These are phyloP conservation scores for Nothura maculosa DNA, from an alignment of 2,797 vertebrate species.

Conservation along the genomic window DNA sequence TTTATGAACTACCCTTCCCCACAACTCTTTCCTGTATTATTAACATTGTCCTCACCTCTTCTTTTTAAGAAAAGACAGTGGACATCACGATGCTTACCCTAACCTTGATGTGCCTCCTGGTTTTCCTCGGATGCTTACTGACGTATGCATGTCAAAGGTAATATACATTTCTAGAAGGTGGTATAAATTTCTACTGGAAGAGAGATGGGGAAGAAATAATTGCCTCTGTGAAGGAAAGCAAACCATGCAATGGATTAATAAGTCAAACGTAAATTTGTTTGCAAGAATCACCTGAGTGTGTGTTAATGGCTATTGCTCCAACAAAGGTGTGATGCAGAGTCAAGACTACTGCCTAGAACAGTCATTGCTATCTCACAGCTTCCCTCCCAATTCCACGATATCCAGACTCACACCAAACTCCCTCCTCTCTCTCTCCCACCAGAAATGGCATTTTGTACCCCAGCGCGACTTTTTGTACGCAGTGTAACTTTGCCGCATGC, in stretches of 20 bases:
- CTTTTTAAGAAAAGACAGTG: slow-evolving; percentile 7
- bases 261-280: not conserved
- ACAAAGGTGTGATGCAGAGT: not conserved
- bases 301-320: not conserved
- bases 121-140: slow-evolving; percentile 45
- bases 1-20: not conserved
- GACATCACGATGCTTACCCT: not conserved
- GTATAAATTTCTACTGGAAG: not conserved
- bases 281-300: not conserved
- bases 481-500: not conserved
- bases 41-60: not conserved
- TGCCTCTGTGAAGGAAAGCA: not conserved
- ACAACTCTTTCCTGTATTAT: not conserved
- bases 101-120: not conserved
- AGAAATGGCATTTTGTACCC: not conserved
- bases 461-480: not conserved
- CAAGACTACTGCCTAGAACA: not conserved
- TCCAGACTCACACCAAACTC: not conserved
- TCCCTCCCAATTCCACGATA: accelerated
- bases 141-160: slow-evolving; percentile 51
- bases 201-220: not conserved
- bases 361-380: not conserved
- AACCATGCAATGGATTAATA: not conserved
- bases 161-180: not conserved
- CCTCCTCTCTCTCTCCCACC: not conserved